A percentile compares a stretch with the other conserved stretches of the same genome.
phyloP scores from a whole-genome alignment of 2,113 vertebrate species.

The Anthoscopus minutus region DNA sequence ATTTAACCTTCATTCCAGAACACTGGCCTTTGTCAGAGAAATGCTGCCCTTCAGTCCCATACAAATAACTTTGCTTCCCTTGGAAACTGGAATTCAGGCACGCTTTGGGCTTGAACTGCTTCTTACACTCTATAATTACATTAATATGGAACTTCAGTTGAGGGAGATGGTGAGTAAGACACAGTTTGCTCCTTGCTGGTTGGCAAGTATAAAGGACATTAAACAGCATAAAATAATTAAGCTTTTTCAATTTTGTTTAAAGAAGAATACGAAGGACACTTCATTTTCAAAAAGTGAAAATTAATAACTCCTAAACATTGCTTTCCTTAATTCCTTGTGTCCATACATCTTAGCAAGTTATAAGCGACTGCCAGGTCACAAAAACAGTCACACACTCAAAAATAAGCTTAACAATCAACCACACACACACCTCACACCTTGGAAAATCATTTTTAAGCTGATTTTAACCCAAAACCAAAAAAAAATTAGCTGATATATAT shows the following conservation, averaged over 20 bases:
- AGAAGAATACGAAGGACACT: not conserved
- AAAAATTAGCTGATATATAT: accelerated
- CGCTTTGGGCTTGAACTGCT: not conserved
- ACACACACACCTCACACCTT: not conserved
- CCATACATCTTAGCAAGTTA: not conserved
- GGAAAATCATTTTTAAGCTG: not conserved
- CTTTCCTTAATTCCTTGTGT: not conserved
- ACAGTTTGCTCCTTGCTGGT: not conserved
- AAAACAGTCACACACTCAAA: not conserved
- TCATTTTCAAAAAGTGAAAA: accelerated
- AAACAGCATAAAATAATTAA: not conserved
- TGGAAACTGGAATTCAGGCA: not conserved
- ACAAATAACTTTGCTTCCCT: not conserved
- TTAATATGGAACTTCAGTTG: accelerated
- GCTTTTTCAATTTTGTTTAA: not conserved
- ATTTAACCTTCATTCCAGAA: not conserved
- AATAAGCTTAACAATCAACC: not conserved
- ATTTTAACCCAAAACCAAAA: not conserved
- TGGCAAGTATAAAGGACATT: not conserved
- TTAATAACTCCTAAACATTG: not conserved
- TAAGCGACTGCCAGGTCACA: not conserved
- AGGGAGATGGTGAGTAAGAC: accelerated
- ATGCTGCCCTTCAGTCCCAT: not conserved
- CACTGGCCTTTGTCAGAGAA: not conserved
- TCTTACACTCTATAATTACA: accelerated